Conservation (phyloP, 1,140 invertebrate genomes). For the Habropoda laboriosa region DNA sequence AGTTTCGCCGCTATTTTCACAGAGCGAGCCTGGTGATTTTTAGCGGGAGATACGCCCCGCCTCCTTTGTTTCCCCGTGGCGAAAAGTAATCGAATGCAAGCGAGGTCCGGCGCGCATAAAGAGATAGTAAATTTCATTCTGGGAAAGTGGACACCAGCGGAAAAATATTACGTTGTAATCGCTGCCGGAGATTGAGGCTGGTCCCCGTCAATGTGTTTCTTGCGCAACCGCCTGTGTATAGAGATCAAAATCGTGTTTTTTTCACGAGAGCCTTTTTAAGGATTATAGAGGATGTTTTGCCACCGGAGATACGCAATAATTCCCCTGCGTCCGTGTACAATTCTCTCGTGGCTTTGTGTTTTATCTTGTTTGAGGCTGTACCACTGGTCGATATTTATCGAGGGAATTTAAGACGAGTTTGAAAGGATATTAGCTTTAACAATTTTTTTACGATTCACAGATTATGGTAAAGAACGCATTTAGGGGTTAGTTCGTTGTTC, state of each 20-base stretch:
- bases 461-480: no score
- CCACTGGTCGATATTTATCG: no score
- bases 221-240: background rate
- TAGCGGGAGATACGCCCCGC: background rate
- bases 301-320: background rate
- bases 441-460: no score
- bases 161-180: constrained; percentile 14
- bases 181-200: background rate
- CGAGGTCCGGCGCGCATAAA: background rate
- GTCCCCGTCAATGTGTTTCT: background rate
- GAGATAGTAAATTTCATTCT: constrained; percentile 25
- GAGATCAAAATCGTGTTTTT: constrained; percentile 17
- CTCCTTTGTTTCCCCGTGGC: background rate
- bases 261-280: background rate
- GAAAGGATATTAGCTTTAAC: no score
- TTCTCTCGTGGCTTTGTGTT: no score
- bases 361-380: no score
- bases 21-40: background rate
- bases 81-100: background rate
- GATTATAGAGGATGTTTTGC: background rate
- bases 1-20: no score
- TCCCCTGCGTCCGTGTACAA: no score
- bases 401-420: no score
- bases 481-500: background rate
- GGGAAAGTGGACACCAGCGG: background rate